Evolutionary conservation across 2,888 invertebrate species (phyloP), one percentile per base, ranked within the genome.

Genomic region (Caenorhabditis parvicauda): DNA sequence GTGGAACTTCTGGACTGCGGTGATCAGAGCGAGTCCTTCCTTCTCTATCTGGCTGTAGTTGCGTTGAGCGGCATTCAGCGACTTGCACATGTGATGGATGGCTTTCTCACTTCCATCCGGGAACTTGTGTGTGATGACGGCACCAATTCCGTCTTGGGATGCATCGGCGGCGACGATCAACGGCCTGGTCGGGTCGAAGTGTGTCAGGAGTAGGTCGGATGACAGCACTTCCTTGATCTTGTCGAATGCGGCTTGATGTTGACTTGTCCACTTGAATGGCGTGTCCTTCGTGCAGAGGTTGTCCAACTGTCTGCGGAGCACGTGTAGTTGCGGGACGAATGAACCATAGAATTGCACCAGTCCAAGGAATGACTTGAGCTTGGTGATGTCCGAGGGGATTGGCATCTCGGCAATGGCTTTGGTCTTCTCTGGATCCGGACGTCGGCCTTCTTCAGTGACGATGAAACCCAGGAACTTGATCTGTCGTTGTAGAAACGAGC

Each of bases 141-240:
- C 29, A 75, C 75, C 48, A 81, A 73, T 58, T 70, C 82, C 65
- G 67, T 70, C 66, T 9, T 76, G 75, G 9, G 79, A 81, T 0
- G 83, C 83, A 71, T 84, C 83, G 37, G 80, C 78, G 1, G 82
- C 76, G 2, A 84, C 50, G 19, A 68, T 58, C 4, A 83, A 39
- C 22, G 68, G 72, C 21, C 67, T 48, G n/a, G 28, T 49, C 1
- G 74, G 75, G 44, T 82, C 74, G 63, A 72, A 82, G 56, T 82
- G 78, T 12, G 65, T 64, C 6, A 81, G 63, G 5, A 79, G 64
- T 2, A 41, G 14, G n/a, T 37, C 28, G 7, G 47, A 45, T 19
- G 35, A 19, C 3, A 64, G 44, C 0, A 37, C 22, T 5, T 46
- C 0, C 32, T 52, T 51, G 25, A 55, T 29, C 0, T 24, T 5